Conservation (phyloP, 2,888 invertebrate species). For the Heliconius aoede region DNA sequence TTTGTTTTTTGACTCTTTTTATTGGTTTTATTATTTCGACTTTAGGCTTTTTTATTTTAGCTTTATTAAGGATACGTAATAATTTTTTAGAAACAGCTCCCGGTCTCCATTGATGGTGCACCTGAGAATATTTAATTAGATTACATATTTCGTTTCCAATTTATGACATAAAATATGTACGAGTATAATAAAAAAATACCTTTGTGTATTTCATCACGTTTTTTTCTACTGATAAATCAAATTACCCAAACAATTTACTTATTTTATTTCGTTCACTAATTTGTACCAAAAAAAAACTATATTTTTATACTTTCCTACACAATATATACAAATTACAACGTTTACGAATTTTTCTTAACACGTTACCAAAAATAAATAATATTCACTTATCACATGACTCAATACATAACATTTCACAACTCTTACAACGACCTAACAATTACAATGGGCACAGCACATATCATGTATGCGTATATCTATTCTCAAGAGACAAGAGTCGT, state of each 20-base stretch:
- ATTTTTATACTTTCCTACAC: slow-evolving; percentile 50
- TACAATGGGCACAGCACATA: slow-evolving; percentile 46
- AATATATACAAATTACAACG: slow-evolving; percentile 57
- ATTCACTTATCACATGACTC: slow-evolving; percentile 18
- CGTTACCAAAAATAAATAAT: slow-evolving; percentile 22
- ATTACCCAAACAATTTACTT: neutral
- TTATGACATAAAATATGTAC: neutral
- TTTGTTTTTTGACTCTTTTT: slow-evolving; percentile 60
- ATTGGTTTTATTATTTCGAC: slow-evolving; percentile 50
- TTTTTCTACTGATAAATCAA: neutral
- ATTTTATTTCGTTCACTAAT: slow-evolving; percentile 1
- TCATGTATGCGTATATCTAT: slow-evolving; percentile 44
- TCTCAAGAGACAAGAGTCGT: slow-evolving; percentile 48
- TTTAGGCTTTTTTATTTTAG: slow-evolving; percentile 54
- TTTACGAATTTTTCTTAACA: slow-evolving; percentile 72
- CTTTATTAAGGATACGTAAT: slow-evolving; percentile 62
- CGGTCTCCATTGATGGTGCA: slow-evolving; percentile 70
- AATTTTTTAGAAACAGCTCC: slow-evolving; percentile 72
- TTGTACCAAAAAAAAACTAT: slow-evolving; percentile 3
- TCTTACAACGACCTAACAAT: slow-evolving; percentile 52
- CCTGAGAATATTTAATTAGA: slow-evolving; percentile 52
- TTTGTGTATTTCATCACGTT: neutral
- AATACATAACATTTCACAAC: slow-evolving; percentile 45
- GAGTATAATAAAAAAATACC: slow-evolving; percentile 11
- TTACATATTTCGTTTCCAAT: neutral